Percentiles rank a stretch among this genome's conserved stretches.
phyloP scores from a whole-genome alignment of 2,797 vertebrate species.

The Scolopax rusticola region DNA sequence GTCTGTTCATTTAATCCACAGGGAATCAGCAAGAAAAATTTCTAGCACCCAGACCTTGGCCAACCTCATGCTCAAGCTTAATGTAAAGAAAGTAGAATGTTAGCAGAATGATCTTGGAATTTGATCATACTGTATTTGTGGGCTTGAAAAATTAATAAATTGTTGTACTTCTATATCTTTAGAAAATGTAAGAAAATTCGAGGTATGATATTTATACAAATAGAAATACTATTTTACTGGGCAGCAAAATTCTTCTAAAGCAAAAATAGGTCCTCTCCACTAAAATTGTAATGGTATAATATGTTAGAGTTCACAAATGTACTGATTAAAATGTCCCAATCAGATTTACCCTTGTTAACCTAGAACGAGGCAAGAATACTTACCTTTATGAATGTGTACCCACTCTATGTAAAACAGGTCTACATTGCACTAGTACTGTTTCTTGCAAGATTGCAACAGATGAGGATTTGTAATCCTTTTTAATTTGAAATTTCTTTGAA shows the following conservation, averaged over 20 bases:
- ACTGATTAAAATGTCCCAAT: background rate
- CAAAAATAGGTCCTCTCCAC: background rate
- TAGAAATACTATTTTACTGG: background rate
- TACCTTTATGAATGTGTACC: background rate
- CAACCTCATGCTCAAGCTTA: background rate
- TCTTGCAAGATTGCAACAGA: background rate
- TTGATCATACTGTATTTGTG: background rate
- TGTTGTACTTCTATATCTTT: background rate
- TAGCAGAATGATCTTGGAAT: background rate
- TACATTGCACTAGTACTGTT: background rate
- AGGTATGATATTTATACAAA: background rate
- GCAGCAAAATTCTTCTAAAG: background rate
- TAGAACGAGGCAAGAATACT: background rate
- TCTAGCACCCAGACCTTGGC: background rate
- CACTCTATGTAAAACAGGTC: background rate
- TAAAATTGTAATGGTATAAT: background rate
- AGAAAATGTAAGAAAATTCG: background rate
- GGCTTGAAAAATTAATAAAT: background rate
- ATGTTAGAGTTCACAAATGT: accelerated
- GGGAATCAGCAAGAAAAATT: background rate
- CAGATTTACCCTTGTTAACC: background rate
- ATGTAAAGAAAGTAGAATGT: background rate
- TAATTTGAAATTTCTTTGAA: background rate
- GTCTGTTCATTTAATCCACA: background rate
- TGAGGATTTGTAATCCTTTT: background rate